Evolutionary conservation across 2,888 invertebrate species (phyloP), one percentile per base, ranked within the genome.

Genomic region (Bimastos eiseni): DNA sequence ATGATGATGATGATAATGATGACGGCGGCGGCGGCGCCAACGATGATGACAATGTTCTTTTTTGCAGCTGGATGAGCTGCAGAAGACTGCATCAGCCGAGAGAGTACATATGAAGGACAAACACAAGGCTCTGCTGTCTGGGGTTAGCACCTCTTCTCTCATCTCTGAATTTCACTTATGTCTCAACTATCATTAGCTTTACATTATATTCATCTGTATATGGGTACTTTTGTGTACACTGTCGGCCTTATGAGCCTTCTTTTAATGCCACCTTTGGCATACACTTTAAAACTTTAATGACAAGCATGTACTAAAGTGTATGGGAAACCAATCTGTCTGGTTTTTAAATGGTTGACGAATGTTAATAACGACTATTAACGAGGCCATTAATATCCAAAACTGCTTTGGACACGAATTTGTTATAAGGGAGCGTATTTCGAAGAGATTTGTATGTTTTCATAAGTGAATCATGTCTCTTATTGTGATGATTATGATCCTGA

Each of bases 1-100:
- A 33, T 89, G 34, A 24, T 89, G 55, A n/a, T 90, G 55, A 13
- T 90, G 33, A 36, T 90, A 34, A n/a, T 89, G 55, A 89, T 89
- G 34, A 33, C 21, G 84, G 21, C 34, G 84, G 13, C n/a, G 1
- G 2, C n/a, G 44, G 19, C 15, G 84, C 1, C 34, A 34, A 84
- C 34, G 84, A 36, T 84, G 84, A 84, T 84, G 1, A 8, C 34
- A 36, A 33, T 84, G 34, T 36, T 6, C 17, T 86, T 24, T 86
- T 36, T 37, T 86, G 34, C 37, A 86, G 86, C 1, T 86, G 86
- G 86, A 86, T 5, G 86, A 86, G 86, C 36, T 86, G 86, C 37
- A 86, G 36, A 86, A 24, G 86, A 86, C 34, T 24, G 86, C 86
- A 36, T 36, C 86, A 37, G 86, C 86, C 36, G 86, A 86, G 34